These are phyloP conservation scores for Caenorhabditis japonica DNA, from an alignment of 2,888 invertebrate genomes.

Conservation along the genomic window DNA sequence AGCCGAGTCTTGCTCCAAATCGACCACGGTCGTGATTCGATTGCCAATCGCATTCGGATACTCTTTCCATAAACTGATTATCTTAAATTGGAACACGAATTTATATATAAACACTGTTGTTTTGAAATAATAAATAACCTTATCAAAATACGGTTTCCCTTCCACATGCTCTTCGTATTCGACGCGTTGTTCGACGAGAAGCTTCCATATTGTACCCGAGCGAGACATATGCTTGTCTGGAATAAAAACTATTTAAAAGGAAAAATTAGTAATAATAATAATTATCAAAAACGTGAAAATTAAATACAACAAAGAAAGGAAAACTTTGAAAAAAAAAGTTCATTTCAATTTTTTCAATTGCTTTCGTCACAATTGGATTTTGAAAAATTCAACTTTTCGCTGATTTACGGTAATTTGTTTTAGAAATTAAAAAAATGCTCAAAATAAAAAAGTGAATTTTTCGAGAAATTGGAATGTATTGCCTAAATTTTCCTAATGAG, in stretches of 20 bases:
- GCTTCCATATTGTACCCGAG: conserved; percentile 33
- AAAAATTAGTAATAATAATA: not conserved
- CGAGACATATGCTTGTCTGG: conserved; percentile 13
- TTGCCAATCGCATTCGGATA: conserved; percentile 54
- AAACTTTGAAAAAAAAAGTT: too few species aligned
- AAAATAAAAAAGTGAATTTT: too few species aligned
- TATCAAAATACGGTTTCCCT: conserved; percentile 47
- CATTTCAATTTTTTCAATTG: too few species aligned
- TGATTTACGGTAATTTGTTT: too few species aligned
- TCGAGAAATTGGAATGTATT: too few species aligned
- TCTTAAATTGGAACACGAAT: conserved; percentile 13
- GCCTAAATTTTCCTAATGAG: not conserved
- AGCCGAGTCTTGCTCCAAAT: conserved; percentile 26
- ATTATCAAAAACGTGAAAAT: too few species aligned
- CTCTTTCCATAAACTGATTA: conserved; percentile 56
- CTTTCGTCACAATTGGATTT: too few species aligned
- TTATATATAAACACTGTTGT: not conserved
- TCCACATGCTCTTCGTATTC: conserved; percentile 49
- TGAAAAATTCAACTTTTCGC: too few species aligned
- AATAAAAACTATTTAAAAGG: not conserved
- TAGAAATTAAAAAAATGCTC: too few species aligned
- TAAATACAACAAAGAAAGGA: too few species aligned
- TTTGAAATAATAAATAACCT: conserved; percentile 20
- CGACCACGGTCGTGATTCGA: conserved; percentile 43
- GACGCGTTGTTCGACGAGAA: conserved; percentile 24